These are phyloP conservation scores for Drosophila fulvimacula DNA, from an alignment of 2,888 invertebrate genomes.

Conservation along the genomic window DNA sequence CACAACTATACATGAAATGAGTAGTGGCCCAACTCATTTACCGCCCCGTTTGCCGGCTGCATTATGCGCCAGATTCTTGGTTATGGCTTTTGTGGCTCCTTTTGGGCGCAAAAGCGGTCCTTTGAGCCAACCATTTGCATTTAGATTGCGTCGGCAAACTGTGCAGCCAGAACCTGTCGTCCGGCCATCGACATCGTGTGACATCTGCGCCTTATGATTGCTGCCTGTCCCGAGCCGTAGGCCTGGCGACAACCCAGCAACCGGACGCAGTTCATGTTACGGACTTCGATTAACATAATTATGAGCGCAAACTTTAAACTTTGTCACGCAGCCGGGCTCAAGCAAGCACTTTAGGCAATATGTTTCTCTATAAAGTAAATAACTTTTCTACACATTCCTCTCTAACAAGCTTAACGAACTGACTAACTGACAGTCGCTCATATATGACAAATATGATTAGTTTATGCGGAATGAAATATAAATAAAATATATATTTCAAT, in stretches of 20 bases:
- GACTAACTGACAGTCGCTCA: background rate
- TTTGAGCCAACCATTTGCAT: conserved; percentile 70
- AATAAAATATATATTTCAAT: background rate
- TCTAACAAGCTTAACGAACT: background rate
- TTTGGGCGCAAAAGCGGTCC: conserved; percentile 49
- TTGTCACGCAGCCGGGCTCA: conserved; percentile 22
- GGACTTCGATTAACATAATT: conserved; percentile 71
- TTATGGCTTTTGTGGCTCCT: conserved; percentile 73
- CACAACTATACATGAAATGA: conserved; percentile 54
- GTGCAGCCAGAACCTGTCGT: conserved; percentile 24
- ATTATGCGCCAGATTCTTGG: conserved; percentile 73
- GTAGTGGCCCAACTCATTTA: conserved; percentile 53
- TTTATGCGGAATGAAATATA: background rate
- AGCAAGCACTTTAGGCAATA: background rate
- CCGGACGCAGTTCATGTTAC: conserved; percentile 56
- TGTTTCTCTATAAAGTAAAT: background rate
- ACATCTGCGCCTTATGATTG: conserved; percentile 70
- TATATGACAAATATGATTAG: background rate
- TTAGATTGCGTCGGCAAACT: conserved; percentile 68
- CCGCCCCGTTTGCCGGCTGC: conserved; percentile 33
- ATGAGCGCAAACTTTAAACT: conserved; percentile 53
- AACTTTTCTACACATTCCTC: background rate
- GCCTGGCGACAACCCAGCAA: conserved; percentile 44
- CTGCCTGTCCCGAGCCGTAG: conserved; percentile 64
- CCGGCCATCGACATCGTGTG: conserved; percentile 38